Evolutionary conservation across 2,888 invertebrate species (phyloP).

Genomic region (Proisotoma minuta): DNA sequence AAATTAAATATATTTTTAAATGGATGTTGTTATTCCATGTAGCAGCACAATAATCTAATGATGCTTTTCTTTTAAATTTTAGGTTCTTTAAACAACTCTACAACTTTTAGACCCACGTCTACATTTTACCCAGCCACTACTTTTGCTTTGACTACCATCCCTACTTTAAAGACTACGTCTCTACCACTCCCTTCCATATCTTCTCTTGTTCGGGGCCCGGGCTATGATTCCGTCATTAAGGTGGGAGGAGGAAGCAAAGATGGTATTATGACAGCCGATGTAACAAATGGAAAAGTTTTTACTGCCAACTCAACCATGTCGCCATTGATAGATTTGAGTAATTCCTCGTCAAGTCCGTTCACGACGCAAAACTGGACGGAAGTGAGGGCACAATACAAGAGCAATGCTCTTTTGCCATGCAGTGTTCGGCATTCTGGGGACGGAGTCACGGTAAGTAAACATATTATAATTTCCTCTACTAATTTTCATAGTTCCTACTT

Average conservation of each 20-base stretch:
- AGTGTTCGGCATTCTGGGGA: constrained; percentile 79
- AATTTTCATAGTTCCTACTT: constrained; percentile 2
- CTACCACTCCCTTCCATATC: constrained; percentile 5
- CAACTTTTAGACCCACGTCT: constrained; percentile 10
- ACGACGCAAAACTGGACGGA: constrained; percentile 76
- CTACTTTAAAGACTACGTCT: neutral
- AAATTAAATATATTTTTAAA: neutral
- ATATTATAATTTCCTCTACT: neutral
- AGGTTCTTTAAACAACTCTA: constrained; percentile 26
- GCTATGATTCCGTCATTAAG: constrained; percentile 4
- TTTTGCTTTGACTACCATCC: neutral
- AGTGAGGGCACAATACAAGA: constrained; percentile 77
- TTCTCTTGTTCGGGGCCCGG: neutral
- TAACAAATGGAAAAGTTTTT: neutral
- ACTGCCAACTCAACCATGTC: constrained; percentile 19
- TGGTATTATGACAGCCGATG: neutral
- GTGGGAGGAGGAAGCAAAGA: neutral
- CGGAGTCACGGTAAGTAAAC: constrained; percentile 66
- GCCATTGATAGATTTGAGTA: constrained; percentile 23
- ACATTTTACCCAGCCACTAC: constrained; percentile 3
- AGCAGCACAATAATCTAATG: neutral
- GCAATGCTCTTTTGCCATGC: constrained; percentile 76
- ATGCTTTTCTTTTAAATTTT: neutral
- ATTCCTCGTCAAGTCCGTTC: constrained; percentile 53
- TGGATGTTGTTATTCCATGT: neutral